Evolutionary conservation across 2,113 vertebrate species (phyloP).

Genomic region (Clupea harengus): DNA sequence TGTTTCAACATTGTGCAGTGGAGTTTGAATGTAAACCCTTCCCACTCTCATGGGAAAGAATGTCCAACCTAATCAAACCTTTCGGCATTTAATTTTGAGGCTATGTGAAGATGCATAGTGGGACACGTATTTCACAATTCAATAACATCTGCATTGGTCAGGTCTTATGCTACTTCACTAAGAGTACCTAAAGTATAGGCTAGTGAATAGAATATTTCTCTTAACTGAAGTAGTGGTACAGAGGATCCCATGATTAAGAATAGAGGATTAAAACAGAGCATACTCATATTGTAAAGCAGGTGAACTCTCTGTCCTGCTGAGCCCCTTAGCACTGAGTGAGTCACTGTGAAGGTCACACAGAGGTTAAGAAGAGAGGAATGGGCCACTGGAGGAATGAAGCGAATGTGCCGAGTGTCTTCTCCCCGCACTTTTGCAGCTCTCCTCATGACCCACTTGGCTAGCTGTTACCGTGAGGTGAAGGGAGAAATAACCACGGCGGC

Average conservation of each 20-base stretch:
- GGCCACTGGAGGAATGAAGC: background rate
- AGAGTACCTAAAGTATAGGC: background rate
- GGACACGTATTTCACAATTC: background rate
- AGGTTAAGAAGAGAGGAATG: background rate
- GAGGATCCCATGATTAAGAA: background rate
- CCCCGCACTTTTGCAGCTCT: background rate
- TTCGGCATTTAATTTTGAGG: background rate
- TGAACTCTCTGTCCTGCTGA: background rate
- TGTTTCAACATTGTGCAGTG: background rate
- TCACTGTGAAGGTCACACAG: background rate
- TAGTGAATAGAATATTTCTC: background rate
- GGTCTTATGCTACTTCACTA: background rate
- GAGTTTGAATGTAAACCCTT: too few species aligned
- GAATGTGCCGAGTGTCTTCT: background rate
- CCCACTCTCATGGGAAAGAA: too few species aligned
- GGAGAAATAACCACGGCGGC: background rate
- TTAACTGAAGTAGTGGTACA: background rate
- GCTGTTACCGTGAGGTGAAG: constrained; percentile 4
- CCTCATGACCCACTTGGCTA: constrained; percentile 30
- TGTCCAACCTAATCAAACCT: too few species aligned
- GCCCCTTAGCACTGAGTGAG: background rate
- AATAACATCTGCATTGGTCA: background rate
- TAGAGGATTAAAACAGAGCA: background rate
- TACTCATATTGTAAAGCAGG: background rate
- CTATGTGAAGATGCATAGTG: background rate